These are phyloP conservation scores for Lithophane leautieri DNA, from an alignment of 2,888 invertebrate genomes.

Conservation along the genomic window DNA sequence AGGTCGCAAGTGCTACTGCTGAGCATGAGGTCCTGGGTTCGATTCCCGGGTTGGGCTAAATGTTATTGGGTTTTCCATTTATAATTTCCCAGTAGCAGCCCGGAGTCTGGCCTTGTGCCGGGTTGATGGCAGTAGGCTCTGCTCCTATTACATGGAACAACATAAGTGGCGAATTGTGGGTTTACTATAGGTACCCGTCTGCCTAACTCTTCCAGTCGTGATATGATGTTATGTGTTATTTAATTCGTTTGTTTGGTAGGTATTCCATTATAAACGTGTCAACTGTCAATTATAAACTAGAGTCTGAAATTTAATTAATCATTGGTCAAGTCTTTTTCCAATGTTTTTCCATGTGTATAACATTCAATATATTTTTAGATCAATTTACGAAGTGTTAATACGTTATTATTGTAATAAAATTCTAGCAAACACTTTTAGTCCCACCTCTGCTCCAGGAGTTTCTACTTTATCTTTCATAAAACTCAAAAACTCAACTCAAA, in stretches of 20 bases:
- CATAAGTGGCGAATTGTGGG: too few relatives aligned
- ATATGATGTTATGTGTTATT: too few relatives aligned
- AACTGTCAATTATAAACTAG: background rate
- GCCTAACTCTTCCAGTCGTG: background rate
- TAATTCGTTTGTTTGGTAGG: too few relatives aligned
- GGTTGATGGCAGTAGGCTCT: too few relatives aligned
- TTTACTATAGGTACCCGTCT: too few relatives aligned
- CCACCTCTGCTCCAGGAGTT: background rate
- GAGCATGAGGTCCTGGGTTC: background rate
- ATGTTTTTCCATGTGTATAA: too few relatives aligned
- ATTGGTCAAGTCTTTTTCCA: background rate
- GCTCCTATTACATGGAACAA: too few relatives aligned
- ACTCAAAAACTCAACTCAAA: too few relatives aligned
- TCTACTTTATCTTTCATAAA: slow-evolving; percentile 7
- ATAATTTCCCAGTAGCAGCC: too few relatives aligned
- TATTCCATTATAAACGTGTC: background rate
- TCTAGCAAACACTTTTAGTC: slow-evolving; percentile 1
- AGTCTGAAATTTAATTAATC: background rate
- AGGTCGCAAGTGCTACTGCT: background rate
- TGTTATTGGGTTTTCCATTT: background rate
- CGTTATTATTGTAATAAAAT: background rate
- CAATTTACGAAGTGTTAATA: background rate
- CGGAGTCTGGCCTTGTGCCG: too few relatives aligned
- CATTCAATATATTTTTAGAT: background rate
- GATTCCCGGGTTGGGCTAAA: background rate